Base-by-base conservation (phyloP, 2,888 invertebrate genomes). In the Allacma fusca region DNA sequence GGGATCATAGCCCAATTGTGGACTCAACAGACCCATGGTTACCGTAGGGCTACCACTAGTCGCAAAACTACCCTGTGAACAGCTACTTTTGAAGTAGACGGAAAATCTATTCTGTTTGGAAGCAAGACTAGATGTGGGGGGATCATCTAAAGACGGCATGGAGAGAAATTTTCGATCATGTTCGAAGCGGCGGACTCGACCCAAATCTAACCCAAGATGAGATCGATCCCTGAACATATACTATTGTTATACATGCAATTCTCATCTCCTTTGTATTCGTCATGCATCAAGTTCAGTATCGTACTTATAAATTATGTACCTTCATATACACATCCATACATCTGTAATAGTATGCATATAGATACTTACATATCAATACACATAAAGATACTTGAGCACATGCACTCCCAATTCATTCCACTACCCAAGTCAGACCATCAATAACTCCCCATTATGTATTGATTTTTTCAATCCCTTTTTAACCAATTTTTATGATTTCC, bases 191-290 rank as follows among this genome's bases (percentile, higher is more conserved):
- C 64, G 74, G 73, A 59, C 57, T 68, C 59, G 76, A 73, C 68
- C 57, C 74, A 77, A 78, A 75, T 80, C 77, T 77, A 77, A 76
- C 24, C 76, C 74, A 57, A 77, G 78, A 43, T 75, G 75, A 67
- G 77, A 77, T 71, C 80, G 77, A 76, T 80, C 68, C 78, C 78
- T 80, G 62, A n/a, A 34, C 40, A 50, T 50, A 50, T 1, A 50
- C n/a, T 50, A 50, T 50, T 19, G 50, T 19, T 19, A 50, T n/a
- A 50, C 26, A 62, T 50, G 28, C 44, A 73, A 50, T 44, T 73
- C 57, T 73, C 28, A 13, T n/a, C 50, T 13, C n/a, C 5, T 50
- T n/a, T 19, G 50, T 50, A 50, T 50, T 50, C 50, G 16, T 50
- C 50, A 50, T 50, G 50, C 50, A 50, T 50, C 16, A 50, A 50